Percentiles rank a stretch among this genome's conserved stretches.
phyloP scores from a whole-genome alignment of 2,113 vertebrate species.

The Hydropotes inermis region DNA sequence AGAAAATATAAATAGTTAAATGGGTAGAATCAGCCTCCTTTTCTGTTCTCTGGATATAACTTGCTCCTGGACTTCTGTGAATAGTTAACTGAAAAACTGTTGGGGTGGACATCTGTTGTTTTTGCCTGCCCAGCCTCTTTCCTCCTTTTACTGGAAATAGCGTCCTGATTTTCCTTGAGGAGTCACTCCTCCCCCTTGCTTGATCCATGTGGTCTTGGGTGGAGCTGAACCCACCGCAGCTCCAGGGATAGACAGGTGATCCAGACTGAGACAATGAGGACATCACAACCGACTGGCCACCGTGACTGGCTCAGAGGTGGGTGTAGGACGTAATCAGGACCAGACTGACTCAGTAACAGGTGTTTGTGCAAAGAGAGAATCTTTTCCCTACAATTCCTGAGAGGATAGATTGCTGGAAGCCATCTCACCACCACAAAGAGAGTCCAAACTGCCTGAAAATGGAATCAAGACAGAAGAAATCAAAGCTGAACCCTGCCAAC shows the following conservation, averaged over 20 bases:
- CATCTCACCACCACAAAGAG: not conserved
- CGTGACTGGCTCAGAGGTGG: not conserved
- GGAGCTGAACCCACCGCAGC: not conserved
- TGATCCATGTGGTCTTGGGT: slow-evolving; percentile 23
- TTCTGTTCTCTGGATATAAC: slow-evolving; percentile 44
- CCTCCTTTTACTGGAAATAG: slow-evolving; percentile 69
- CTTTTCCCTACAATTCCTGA: not conserved
- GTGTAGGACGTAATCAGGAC: not conserved
- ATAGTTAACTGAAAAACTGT: slow-evolving; percentile 58
- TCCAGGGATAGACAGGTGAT: not conserved
- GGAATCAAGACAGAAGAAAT: not conserved
- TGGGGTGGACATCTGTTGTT: slow-evolving; percentile 68
- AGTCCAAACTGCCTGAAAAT: not conserved
- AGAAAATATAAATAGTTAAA: slow-evolving; percentile 41
- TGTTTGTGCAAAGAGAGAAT: not conserved
- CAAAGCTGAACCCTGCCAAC: not conserved
- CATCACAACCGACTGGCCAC: not conserved
- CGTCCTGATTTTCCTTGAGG: slow-evolving; percentile 55
- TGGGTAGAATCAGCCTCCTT: slow-evolving; percentile 18
- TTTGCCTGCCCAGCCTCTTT: slow-evolving; percentile 66
- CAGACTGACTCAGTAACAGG: not conserved
- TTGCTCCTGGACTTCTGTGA: slow-evolving; percentile 59
- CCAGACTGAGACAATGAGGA: not conserved
- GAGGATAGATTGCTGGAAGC: not conserved
- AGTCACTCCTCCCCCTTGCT: slow-evolving; percentile 16